Conservation (phyloP, 2,113 vertebrate genomes). For the Oxyruncus cristatus region DNA sequence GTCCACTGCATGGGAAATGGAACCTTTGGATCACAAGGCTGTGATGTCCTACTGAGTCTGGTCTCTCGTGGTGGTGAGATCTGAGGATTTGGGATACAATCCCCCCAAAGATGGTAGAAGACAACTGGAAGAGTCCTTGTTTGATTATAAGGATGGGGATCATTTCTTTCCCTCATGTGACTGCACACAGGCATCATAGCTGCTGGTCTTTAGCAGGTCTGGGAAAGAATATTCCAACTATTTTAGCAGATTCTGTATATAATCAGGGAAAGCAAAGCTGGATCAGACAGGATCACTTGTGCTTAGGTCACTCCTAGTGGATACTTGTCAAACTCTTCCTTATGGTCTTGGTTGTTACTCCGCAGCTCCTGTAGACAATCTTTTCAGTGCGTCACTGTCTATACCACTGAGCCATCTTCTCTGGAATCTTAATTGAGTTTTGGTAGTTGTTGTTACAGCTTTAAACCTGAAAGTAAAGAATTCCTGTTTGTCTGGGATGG, state of each 20-base stretch:
- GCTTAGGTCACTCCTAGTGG: neutral
- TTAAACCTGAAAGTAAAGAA: neutral
- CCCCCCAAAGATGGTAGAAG: neutral
- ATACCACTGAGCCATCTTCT: neutral
- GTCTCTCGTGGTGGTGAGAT: neutral
- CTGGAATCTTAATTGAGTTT: neutral
- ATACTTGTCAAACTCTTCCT: neutral
- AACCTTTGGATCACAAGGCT: neutral
- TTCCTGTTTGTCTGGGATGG: neutral
- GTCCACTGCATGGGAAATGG: neutral
- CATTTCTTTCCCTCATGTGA: neutral
- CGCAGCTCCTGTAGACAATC: neutral
- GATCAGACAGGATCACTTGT: neutral
- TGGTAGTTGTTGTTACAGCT: neutral
- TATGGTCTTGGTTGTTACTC: neutral
- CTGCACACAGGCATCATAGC: neutral
- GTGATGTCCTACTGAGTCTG: rapidly evolving
- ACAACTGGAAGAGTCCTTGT: neutral
- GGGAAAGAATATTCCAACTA: neutral
- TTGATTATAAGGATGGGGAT: rapidly evolving
- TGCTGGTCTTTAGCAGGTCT: neutral
- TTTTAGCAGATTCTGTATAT: neutral
- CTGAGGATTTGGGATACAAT: neutral
- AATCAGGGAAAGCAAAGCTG: neutral
- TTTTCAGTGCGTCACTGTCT: neutral